Evolutionary conservation across 2,113 vertebrate genomes (phyloP).

Genomic region (Suncus etruscus): DNA sequence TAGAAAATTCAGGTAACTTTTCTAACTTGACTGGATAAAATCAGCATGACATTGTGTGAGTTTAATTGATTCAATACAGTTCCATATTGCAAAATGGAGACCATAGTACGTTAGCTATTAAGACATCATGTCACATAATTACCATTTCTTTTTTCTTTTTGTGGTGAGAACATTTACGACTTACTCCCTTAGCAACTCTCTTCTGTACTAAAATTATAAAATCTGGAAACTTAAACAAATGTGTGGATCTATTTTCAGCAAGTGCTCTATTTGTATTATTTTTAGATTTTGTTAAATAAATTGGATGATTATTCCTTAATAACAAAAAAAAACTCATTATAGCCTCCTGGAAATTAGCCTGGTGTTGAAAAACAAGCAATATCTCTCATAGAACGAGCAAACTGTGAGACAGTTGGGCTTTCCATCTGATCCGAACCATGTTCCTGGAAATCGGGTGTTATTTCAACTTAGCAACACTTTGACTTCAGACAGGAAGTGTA

Average conservation of each 20-base stretch:
- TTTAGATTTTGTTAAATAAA: slow-evolving; percentile 50
- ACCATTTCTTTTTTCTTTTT: too few relatives aligned
- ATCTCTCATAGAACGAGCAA: neutral
- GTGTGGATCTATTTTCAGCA: slow-evolving; percentile 44
- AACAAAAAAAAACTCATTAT: slow-evolving; percentile 33
- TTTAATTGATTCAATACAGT: too few relatives aligned
- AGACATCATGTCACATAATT: too few relatives aligned
- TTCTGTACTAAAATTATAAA: slow-evolving; percentile 35
- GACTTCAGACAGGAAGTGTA: neutral
- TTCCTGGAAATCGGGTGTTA: neutral
- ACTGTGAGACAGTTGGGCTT: neutral
- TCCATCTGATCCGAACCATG: neutral
- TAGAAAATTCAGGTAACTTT: neutral
- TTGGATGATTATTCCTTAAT: slow-evolving; percentile 41
- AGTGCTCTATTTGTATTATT: slow-evolving; percentile 29
- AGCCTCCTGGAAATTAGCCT: slow-evolving; percentile 23
- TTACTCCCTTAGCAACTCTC: neutral
- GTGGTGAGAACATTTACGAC: too few relatives aligned
- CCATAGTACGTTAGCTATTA: too few relatives aligned
- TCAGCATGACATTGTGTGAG: too few relatives aligned
- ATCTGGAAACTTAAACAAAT: slow-evolving; percentile 46
- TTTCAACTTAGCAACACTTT: neutral
- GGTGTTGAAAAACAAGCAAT: neutral
- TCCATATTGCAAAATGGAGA: too few relatives aligned
- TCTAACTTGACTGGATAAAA: too few relatives aligned